Conservation (phyloP, 2,888 invertebrate species). For the Hemithea aestivaria region DNA sequence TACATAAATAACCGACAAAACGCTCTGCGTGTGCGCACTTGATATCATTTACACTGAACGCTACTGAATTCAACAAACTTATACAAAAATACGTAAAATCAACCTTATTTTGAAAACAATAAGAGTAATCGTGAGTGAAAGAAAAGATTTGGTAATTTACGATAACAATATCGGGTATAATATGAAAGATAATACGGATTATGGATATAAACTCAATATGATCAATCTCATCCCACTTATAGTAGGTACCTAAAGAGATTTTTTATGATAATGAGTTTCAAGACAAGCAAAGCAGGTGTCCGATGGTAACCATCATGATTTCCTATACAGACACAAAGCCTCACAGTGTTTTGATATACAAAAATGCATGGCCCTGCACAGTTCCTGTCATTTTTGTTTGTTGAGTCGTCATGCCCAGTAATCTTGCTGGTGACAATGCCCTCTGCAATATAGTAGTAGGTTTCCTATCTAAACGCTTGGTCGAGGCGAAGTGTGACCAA, state of each 20-base stretch:
- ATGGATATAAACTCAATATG: slow-evolving; percentile 40
- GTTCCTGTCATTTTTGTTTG: too few species aligned
- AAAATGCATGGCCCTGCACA: too few species aligned
- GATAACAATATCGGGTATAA: slow-evolving; percentile 43
- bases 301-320: too few species aligned
- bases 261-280: too few species aligned
- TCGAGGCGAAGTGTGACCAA: too few species aligned
- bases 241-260: slow-evolving; percentile 10
- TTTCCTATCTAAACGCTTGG: too few species aligned
- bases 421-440: too few species aligned
- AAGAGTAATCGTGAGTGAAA: slow-evolving; percentile 3
- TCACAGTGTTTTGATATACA: too few species aligned
- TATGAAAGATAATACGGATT: slow-evolving; percentile 47
- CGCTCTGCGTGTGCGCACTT: slow-evolving; percentile 17
- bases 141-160: slow-evolving; percentile 13
- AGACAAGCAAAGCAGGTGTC: too few species aligned
- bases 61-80: slow-evolving; percentile 16
- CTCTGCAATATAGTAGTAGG: too few species aligned
- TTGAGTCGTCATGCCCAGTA: too few species aligned
- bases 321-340: too few species aligned
- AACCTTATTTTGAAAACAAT: slow-evolving; percentile 9
- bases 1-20: slow-evolving; percentile 26
- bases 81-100: background rate
- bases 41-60: slow-evolving; percentile 25
- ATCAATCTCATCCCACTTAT: slow-evolving; percentile 36